phyloP scores from a whole-genome alignment of 1,140 invertebrate genomes.

The Ephestia elutella region DNA sequence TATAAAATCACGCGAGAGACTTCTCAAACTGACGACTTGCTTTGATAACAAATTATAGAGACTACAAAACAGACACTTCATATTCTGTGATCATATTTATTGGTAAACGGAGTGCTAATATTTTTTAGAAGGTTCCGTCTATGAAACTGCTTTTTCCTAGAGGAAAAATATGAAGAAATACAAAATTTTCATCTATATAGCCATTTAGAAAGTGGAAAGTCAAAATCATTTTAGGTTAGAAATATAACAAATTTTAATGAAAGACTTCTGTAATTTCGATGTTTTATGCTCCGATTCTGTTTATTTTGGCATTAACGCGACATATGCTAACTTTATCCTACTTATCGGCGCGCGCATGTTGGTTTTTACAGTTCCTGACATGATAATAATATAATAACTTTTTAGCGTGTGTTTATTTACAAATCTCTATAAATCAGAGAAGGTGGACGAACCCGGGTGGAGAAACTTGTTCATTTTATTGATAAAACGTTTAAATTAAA shows the following conservation, averaged over 20 bases:
- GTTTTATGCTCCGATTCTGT: slow-evolving; percentile 38
- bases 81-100: too few species aligned
- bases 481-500: slow-evolving; percentile 53
- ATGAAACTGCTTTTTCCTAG: too few species aligned
- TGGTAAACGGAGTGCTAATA: too few species aligned
- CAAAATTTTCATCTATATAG: too few species aligned
- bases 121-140: too few species aligned
- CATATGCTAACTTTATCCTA: slow-evolving; percentile 54
- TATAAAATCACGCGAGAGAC: slow-evolving; percentile 64
- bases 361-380: slow-evolving; percentile 46
- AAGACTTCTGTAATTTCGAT: not conserved
- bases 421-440: slow-evolving; percentile 15
- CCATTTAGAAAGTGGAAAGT: too few species aligned
- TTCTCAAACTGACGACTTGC: slow-evolving; percentile 27
- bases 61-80: too few species aligned
- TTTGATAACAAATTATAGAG: not conserved
- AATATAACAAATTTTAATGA: too few species aligned
- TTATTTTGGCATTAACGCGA: slow-evolving; percentile 47
- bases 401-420: slow-evolving; percentile 29
- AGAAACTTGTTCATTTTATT: slow-evolving; percentile 37
- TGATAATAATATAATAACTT: slow-evolving; percentile 49
- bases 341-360: slow-evolving; percentile 46
- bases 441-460: slow-evolving; percentile 28
- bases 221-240: too few species aligned
- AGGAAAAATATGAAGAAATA: too few species aligned